These are phyloP conservation scores for Misgurnus mizolepis DNA, from an alignment of 2,113 vertebrate genomes.

Conservation along the genomic window DNA sequence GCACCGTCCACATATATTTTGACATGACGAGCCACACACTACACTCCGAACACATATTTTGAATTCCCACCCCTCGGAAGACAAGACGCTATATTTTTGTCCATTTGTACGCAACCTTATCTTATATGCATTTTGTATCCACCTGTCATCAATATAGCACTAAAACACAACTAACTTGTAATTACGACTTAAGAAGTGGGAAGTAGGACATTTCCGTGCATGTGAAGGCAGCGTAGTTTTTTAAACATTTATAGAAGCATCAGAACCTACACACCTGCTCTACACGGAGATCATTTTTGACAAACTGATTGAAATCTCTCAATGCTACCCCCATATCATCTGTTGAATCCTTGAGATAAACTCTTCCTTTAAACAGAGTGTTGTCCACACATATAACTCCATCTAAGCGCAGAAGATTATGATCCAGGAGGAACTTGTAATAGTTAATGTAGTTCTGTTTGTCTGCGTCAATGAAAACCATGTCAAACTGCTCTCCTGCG, in stretches of 20 bases:
- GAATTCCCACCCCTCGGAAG: too few relatives aligned
- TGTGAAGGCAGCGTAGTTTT: background rate
- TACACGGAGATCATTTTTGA: constrained; percentile 70
- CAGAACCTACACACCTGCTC: constrained; percentile 69
- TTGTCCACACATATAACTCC: constrained; percentile 80
- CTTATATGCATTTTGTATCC: too few relatives aligned
- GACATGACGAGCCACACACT: too few relatives aligned
- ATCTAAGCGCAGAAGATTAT: constrained; percentile 75
- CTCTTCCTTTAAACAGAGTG: constrained; percentile 78
- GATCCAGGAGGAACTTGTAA: constrained; percentile 82
- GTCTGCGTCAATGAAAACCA: constrained; percentile 83
- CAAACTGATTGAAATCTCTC: constrained; percentile 77
- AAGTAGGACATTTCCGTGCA: too few relatives aligned
- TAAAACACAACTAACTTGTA: too few relatives aligned
- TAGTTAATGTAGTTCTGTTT: constrained; percentile 80
- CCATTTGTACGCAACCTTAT: too few relatives aligned
- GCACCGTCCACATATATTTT: too few relatives aligned
- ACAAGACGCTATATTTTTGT: too few relatives aligned
- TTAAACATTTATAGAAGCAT: background rate
- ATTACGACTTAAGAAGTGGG: too few relatives aligned
- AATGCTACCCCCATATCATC: constrained; percentile 77
- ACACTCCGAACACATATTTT: too few relatives aligned
- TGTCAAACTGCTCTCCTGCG: constrained; percentile 79
- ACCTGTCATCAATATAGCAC: too few relatives aligned
- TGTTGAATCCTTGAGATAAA: constrained; percentile 75